A percentile compares a stretch with the other conserved stretches of the same genome.
phyloP scores from a whole-genome alignment of 2,113 vertebrate genomes.

The Urocolius indicus region DNA sequence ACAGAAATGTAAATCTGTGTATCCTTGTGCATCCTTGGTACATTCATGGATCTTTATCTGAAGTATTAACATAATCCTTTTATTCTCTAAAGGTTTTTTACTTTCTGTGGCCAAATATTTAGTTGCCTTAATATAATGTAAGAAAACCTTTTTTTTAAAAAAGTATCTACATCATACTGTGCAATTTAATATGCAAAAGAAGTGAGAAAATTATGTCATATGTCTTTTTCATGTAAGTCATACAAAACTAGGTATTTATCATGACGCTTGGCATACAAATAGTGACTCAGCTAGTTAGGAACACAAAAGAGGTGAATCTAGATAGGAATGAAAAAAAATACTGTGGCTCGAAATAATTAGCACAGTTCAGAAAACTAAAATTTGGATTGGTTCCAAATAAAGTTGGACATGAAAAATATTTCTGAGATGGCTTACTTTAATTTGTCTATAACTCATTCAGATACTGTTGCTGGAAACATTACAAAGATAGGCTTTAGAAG shows the following conservation, averaged over 20 bases:
- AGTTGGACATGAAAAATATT: slow-evolving; percentile 36
- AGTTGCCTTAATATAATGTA: background rate
- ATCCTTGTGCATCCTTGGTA: background rate
- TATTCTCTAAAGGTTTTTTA: background rate
- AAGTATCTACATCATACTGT: background rate
- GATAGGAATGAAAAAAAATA: background rate
- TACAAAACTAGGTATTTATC: slow-evolving; percentile 33
- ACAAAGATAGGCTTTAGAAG: background rate
- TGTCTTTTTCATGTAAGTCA: slow-evolving; percentile 43
- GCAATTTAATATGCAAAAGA: slow-evolving; percentile 53
- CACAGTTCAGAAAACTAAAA: slow-evolving; percentile 31
- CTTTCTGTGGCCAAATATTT: background rate
- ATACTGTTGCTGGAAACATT: background rate
- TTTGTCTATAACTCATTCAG: background rate
- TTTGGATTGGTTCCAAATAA: slow-evolving; percentile 18
- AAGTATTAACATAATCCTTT: accelerated
- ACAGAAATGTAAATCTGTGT: background rate
- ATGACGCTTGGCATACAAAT: slow-evolving; percentile 35
- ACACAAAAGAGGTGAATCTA: background rate
- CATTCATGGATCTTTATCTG: background rate
- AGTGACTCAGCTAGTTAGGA: background rate
- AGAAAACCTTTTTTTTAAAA: background rate
- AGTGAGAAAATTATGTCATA: slow-evolving; percentile 24
- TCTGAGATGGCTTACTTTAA: background rate
- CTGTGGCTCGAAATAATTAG: slow-evolving; percentile 23